These are phyloP conservation scores for Penaeus japonicus DNA, from an alignment of 1,140 invertebrate genomes.

Conservation along the genomic window DNA sequence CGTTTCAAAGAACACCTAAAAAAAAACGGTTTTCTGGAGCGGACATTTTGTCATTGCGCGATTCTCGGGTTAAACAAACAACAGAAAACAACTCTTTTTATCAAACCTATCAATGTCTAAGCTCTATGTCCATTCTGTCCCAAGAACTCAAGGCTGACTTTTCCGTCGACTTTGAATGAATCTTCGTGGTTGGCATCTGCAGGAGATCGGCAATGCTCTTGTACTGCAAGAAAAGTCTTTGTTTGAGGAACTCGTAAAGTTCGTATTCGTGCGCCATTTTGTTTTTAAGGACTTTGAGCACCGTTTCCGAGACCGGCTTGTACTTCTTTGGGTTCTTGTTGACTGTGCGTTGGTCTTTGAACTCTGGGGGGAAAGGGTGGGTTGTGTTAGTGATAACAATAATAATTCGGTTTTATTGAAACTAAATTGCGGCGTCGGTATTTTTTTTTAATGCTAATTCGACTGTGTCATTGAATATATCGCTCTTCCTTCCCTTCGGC, in stretches of 20 bases:
- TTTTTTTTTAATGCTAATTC: no score
- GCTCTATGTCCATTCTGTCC: constrained; percentile 45
- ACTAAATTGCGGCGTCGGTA: background rate
- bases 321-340: constrained; percentile 85
- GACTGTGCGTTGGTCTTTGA: constrained; percentile 61
- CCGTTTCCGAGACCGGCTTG: constrained; percentile 83
- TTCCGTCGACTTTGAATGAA: constrained; percentile 24
- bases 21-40: no score
- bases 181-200: constrained; percentile 11
- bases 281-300: constrained; percentile 80
- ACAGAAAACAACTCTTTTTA: no score
- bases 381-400: background rate
- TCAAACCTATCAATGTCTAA: background rate
- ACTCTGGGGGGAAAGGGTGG: constrained; percentile 68
- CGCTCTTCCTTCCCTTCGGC: background rate
- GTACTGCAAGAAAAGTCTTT: constrained; percentile 80
- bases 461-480: background rate
- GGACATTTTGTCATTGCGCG: no score
- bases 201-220: background rate
- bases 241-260: constrained; percentile 88
- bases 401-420: background rate
- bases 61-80: no score
- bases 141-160: background rate
- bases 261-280: constrained; percentile 89
- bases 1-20: no score